Evolutionary conservation across 2,888 invertebrate species (phyloP), one percentile per base, ranked within the genome.

Genomic region (Leucophora obtusa): DNA sequence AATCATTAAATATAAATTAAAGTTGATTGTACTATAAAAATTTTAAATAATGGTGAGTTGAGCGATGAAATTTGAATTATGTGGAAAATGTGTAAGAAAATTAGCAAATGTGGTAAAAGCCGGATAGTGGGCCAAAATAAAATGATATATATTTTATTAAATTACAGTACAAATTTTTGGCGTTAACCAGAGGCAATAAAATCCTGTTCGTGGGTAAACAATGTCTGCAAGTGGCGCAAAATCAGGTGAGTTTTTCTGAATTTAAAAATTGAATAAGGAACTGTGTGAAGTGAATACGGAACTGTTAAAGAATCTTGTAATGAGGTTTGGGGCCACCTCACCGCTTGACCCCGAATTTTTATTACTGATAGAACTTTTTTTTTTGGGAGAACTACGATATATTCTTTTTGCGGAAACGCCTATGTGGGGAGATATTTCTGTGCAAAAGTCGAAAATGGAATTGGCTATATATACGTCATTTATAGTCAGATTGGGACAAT

Each of bases 101-200:
- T 5, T 14, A 1, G 3, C 15, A 21, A 56, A 54, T 47, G 47
- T n/a, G 6, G 8, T 28, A 17, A 14, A 50, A 18, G 35, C 4
- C 18, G 35, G 38, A 58, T 38, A 28, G 33, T 60, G n/a, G 59
- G n/a, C 35, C 38, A 14, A n/a, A n/a, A 5, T 60, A 17, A 38
- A 38, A 15, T 0, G 3, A 7, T 7, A 38, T 58, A 24, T 69
- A 17, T 35, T 47, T 62, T 11, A 54, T 51, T 60, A 9, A 70
- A 21, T 86, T 87, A 11, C 84, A 89, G 89, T 86, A 87, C 83
- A 89, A 86, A 86, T 81, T 87, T 62, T 83, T 88, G 59, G 84
- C 85, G 68, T 65, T 88, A 74, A 84, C 86, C 69, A 85, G 88
- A 70, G 86, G 83, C 38, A 66, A 71, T 14, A 76, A 62, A 15